Conservation (phyloP, 2,113 vertebrate genomes). For the Myocastor coypus region DNA sequence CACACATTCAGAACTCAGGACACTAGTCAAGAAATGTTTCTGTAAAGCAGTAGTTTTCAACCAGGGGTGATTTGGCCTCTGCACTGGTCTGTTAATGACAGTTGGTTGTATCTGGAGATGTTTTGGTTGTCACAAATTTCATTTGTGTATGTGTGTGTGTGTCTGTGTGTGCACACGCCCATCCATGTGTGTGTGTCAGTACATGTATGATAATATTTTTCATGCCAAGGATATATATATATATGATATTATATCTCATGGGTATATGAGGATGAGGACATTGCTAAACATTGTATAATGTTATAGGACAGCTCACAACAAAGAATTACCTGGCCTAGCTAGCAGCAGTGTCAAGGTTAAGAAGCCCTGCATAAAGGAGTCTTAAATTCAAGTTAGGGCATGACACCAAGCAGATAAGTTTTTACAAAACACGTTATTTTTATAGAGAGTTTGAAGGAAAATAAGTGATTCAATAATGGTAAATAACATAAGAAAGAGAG, state of each 20-base stretch:
- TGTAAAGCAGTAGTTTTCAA: neutral
- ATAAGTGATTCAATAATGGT: neutral
- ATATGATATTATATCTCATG: neutral
- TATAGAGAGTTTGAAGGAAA: neutral
- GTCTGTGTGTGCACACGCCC: neutral
- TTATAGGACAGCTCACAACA: neutral
- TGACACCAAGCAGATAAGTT: neutral
- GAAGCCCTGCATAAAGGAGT: neutral
- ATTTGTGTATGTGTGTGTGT: neutral
- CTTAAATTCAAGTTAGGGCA: neutral
- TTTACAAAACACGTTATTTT: neutral
- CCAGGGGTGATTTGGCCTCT: neutral
- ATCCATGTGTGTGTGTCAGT: neutral
- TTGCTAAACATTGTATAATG: neutral
- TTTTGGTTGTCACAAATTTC: neutral
- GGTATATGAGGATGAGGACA: neutral
- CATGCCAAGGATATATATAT: neutral
- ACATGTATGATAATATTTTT: neutral
- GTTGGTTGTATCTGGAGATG: neutral
- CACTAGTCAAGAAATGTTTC: neutral
- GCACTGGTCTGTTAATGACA: neutral
- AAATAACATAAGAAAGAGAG: neutral
- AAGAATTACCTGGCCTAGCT: neutral
- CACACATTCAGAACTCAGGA: neutral
- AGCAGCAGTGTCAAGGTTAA: neutral